A percentile compares a stretch with the other conserved stretches of the same genome.
Evolutionary conservation across 2,888 invertebrate species (phyloP).

Genomic region (Lucinisca nassula): DNA sequence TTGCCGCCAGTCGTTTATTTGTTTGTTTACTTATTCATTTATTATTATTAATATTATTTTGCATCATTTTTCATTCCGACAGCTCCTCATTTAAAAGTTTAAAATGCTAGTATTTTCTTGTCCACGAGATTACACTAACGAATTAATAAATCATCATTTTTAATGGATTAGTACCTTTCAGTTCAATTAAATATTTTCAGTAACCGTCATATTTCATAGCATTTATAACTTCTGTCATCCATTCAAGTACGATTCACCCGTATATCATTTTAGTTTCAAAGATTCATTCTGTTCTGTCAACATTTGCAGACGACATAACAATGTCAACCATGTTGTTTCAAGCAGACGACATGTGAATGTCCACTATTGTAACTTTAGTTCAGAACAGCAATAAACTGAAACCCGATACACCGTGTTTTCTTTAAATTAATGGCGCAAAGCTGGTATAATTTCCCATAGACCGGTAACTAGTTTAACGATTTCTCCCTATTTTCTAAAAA

Average conservation of each 20-base stretch:
- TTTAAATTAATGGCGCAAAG: slow-evolving; percentile 68
- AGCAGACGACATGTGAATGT: slow-evolving; percentile 60
- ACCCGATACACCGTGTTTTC: slow-evolving; percentile 66
- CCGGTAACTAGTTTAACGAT: slow-evolving; percentile 44
- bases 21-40: no score
- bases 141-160: background rate
- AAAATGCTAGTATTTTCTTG: no score
- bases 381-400: slow-evolving; percentile 64
- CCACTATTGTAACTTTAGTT: slow-evolving; percentile 58
- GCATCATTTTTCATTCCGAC: no score
- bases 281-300: slow-evolving; percentile 36
- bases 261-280: background rate
- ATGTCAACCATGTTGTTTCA: slow-evolving; percentile 63
- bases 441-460: slow-evolving; percentile 34
- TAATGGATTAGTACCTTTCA: slow-evolving; percentile 1
- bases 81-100: no score
- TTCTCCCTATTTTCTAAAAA: slow-evolving; percentile 45
- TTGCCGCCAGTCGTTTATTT: no score
- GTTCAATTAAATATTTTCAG: background rate
- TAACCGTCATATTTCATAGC: background rate
- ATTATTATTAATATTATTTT: no score
- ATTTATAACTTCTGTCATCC: background rate
- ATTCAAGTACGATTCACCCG: background rate
- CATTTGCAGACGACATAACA: slow-evolving; percentile 37
- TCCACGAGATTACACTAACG: no score